Conservation (phyloP, 1,140 invertebrate genomes). For the Bilobella aurantiaca region DNA sequence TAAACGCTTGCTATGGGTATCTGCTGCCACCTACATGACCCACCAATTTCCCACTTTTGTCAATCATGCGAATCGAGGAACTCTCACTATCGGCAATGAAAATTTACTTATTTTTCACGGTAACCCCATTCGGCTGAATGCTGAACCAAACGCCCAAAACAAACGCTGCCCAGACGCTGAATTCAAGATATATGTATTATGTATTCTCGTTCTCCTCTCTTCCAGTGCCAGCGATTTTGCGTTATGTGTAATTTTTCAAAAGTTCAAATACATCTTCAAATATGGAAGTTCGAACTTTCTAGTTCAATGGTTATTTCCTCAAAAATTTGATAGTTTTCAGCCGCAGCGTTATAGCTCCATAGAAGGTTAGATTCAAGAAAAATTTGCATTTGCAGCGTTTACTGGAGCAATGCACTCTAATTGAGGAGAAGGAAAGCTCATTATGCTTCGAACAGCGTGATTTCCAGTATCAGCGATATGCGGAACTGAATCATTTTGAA, state of each 20-base stretch:
- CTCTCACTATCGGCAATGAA: conserved; percentile 87
- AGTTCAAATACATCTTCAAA: conserved; percentile 15
- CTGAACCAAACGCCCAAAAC: no score
- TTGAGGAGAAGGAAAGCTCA: conserved; percentile 5
- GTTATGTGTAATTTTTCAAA: conserved; percentile 27
- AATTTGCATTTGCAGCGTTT: conserved; percentile 2
- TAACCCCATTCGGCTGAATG: conserved; percentile 82
- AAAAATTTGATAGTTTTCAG: conserved; percentile 91
- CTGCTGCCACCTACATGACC: conserved; percentile 68
- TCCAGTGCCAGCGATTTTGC: conserved; percentile 71
- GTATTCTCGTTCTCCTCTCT: conserved; percentile 86
- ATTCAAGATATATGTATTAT: conserved; percentile 70
- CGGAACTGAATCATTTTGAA: conserved; percentile 43
- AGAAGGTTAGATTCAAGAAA: conserved; percentile 66
- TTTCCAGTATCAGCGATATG: conserved; percentile 84
- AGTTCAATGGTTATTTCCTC: conserved; percentile 36
- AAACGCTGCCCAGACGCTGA: conserved; percentile 79
- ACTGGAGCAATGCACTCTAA: not conserved
- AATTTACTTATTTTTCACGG: conserved; percentile 38
- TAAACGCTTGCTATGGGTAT: conserved; percentile 61
- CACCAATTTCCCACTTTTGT: conserved; percentile 63
- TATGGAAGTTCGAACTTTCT: no score
- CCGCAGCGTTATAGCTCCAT: conserved; percentile 52
- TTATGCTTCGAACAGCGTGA: conserved; percentile 67
- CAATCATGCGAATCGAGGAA: conserved; percentile 66